Conservation (phyloP, 2,797 vertebrate species). For the Psittacula echo region DNA sequence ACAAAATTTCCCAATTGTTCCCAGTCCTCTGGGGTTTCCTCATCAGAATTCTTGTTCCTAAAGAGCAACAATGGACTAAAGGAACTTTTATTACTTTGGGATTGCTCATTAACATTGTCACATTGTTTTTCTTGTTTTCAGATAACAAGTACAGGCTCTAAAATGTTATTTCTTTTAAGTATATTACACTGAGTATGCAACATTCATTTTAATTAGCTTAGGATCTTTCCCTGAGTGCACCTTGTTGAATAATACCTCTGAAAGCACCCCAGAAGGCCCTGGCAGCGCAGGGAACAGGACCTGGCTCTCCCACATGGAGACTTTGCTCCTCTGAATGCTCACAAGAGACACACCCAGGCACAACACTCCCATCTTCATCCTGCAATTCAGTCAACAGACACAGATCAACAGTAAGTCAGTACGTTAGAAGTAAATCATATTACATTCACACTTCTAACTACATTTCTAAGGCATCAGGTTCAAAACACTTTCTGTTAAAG, state of each 20-base stretch:
- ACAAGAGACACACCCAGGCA: not conserved
- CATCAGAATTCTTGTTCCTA: not conserved
- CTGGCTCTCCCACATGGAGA: not conserved
- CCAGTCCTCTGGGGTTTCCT: not conserved
- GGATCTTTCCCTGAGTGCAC: not conserved
- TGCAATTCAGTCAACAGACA: not conserved
- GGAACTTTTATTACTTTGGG: not conserved
- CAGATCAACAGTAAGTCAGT: not conserved
- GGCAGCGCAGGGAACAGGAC: not conserved
- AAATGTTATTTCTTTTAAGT: not conserved
- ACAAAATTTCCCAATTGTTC: not conserved
- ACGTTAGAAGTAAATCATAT: not conserved
- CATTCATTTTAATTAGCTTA: not conserved
- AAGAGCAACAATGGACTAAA: slow-evolving; percentile 6
- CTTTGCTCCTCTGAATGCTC: not conserved
- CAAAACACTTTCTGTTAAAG: not conserved
- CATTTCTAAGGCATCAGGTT: not conserved
- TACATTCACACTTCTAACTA: not conserved
- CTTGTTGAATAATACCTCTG: not conserved
- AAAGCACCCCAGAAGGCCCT: not conserved
- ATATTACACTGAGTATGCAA: not conserved
- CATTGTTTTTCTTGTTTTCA: not conserved
- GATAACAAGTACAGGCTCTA: not conserved
- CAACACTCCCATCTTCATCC: not conserved
- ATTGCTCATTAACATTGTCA: not conserved